A percentile compares a stretch with the other conserved stretches of the same genome.
Evolutionary conservation across 2,113 vertebrate genomes (phyloP).

Genomic region (Zeus faber): DNA sequence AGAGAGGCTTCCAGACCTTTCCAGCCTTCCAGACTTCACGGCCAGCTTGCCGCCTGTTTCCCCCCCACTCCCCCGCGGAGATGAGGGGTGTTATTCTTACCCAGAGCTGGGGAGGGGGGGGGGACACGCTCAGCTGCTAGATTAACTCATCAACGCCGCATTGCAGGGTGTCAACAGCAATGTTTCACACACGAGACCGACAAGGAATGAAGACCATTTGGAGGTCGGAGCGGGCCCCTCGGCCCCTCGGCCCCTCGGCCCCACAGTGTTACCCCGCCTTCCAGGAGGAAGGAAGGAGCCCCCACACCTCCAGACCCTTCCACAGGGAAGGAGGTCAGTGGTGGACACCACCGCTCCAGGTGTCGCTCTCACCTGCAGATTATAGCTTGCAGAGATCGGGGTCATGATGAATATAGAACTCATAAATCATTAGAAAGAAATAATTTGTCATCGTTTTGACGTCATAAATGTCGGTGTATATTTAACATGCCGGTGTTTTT

Average conservation of each 20-base stretch:
- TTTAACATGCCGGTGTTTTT: conserved; percentile 26
- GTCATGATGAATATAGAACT: conserved; percentile 11
- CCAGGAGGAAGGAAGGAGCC: conserved; percentile 72
- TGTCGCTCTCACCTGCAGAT: conserved; percentile 38
- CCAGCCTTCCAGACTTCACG: too few species aligned
- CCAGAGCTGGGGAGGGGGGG: conserved; percentile 23
- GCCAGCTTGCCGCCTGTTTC: conserved; percentile 28
- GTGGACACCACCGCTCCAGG: conserved; percentile 35
- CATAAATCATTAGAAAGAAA: conserved; percentile 28
- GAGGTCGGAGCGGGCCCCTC: conserved; percentile 72
- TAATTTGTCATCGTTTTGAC: conserved; percentile 27
- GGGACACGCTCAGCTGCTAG: conserved; percentile 82
- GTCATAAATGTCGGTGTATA: conserved; percentile 32
- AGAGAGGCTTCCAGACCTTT: too few species aligned
- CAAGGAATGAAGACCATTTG: conserved; percentile 82
- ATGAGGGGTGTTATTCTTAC: conserved; percentile 57
- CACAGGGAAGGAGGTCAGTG: conserved; percentile 55
- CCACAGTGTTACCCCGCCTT: conserved; percentile 78
- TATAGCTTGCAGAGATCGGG: conserved; percentile 25
- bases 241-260: conserved; percentile 66
- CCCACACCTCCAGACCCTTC: conserved; percentile 65
- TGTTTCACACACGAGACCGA: conserved; percentile 77
- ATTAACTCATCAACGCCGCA: conserved; percentile 83
- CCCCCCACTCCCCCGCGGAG: conserved; percentile 51
- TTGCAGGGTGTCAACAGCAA: conserved; percentile 83